Conservation (phyloP, 2,797 vertebrate genomes). For the Crax fasciolata region DNA sequence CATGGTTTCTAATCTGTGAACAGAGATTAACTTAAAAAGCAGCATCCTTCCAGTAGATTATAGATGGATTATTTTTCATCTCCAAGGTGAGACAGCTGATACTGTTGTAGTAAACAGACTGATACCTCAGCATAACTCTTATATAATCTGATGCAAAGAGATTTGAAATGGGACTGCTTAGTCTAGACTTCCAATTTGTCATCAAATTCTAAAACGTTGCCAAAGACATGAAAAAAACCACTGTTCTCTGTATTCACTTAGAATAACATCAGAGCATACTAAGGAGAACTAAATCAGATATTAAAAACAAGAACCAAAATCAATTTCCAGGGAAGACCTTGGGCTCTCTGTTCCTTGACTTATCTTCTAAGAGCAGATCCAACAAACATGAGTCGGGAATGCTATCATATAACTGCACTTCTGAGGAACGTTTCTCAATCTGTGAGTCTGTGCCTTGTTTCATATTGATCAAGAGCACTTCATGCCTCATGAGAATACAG, state of each 20-base stretch:
- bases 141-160: not conserved
- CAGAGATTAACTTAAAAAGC: not conserved
- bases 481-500: not conserved
- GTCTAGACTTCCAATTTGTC: not conserved
- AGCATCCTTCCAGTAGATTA: not conserved
- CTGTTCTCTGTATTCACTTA: not conserved
- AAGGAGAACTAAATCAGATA: not conserved
- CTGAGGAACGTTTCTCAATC: not conserved
- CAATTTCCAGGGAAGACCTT: not conserved
- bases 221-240: not conserved
- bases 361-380: not conserved
- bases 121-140: not conserved
- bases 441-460: not conserved
- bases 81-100: not conserved
- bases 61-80: not conserved
- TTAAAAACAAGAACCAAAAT: not conserved
- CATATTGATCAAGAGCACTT: not conserved
- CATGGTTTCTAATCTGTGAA: not conserved
- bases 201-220: constrained; percentile 1
- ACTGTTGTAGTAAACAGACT: not conserved
- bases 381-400: not conserved
- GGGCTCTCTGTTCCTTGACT: not conserved
- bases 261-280: not conserved
- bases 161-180: not conserved
- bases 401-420: not conserved